These are phyloP conservation scores for Gisinianus flammeolus DNA, from an alignment of 2,888 invertebrate genomes.

Conservation along the genomic window DNA sequence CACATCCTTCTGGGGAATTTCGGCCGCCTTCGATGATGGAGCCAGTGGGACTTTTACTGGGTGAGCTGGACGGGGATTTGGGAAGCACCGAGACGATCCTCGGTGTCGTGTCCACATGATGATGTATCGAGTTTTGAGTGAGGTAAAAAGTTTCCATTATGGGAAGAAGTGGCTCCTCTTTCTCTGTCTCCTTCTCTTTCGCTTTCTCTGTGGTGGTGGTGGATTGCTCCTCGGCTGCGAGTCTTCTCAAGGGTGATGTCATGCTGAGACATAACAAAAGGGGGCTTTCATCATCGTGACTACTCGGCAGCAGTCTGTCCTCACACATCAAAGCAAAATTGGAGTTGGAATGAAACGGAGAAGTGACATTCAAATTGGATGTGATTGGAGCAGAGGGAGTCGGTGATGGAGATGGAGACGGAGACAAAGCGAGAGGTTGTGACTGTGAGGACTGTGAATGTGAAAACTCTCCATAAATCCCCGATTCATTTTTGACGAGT, in stretches of 20 bases:
- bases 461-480: neutral
- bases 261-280: neutral
- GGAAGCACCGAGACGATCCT: conserved; percentile 57
- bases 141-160: neutral
- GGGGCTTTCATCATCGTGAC: neutral
- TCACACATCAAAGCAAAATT: neutral
- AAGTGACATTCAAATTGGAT: neutral
- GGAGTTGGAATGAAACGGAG: neutral
- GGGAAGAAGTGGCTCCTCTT: no score
- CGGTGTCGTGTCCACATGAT: conserved; percentile 52
- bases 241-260: no score
- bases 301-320: neutral
- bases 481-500: conserved; percentile 33
- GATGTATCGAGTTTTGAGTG: conserved; percentile 4
- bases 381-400: neutral
- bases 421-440: neutral
- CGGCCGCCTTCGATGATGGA: conserved; percentile 53
- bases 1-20: conserved; percentile 58
- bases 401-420: neutral
- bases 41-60: conserved; percentile 54
- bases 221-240: neutral
- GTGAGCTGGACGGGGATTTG: conserved; percentile 53
- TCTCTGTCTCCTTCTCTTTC: neutral
- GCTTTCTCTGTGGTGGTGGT: neutral
- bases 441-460: neutral